Base-by-base conservation (phyloP, 2,888 invertebrate genomes). In the Agrochola litura region DNA sequence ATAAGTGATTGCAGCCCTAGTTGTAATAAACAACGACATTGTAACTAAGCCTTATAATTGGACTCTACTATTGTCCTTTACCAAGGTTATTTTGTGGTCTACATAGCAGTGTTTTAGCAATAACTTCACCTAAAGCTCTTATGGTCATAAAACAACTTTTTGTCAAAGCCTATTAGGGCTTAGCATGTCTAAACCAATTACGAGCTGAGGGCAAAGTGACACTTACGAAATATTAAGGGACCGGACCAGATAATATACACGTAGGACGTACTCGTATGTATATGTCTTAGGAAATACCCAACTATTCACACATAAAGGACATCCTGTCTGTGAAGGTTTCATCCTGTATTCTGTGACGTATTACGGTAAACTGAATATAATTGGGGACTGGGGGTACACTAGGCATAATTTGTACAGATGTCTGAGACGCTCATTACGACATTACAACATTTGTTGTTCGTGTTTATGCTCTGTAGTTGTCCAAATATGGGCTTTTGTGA, bases 121-220 rank as follows among this genome's bases (percentile, higher is more conserved):
- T 54, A 22, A 67, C n/a, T 65, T 25, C 14, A 41, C n/a, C 30
- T 52, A 56, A 68, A 54, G 25, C 14, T n/a, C 69, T 69, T 69
- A 69, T 2, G 14, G 6, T 63, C 69, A 49, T 77, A 69, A 78
- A 78, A 43, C n/a, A 2, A 41, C 0, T 65, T 78, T 41, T 54
- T 61, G n/a, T 16, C 54, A 68, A 52, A 25, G 54, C 61, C 22
- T 76, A 19, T 77, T 64, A 64, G n/a, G 14, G 43, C 64, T 78
- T 54, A 65, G 65, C n/a, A 10, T 58, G 37, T 65, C 72, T 37
- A 12, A 37, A 25, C 43, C 65, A 72, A 72, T 78, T 72, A 78
- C 25, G 22, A 37, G 4, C 9, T 25, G n/a, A 78, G n/a, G 19
- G n/a, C 19, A 60, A 49, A 71, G n/a, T 25, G 71, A 41, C 43